Evolutionary conservation across 2,113 vertebrate species (phyloP), one percentile per base, ranked within the genome.

Genomic region (Muntiacus muntjak): DNA sequence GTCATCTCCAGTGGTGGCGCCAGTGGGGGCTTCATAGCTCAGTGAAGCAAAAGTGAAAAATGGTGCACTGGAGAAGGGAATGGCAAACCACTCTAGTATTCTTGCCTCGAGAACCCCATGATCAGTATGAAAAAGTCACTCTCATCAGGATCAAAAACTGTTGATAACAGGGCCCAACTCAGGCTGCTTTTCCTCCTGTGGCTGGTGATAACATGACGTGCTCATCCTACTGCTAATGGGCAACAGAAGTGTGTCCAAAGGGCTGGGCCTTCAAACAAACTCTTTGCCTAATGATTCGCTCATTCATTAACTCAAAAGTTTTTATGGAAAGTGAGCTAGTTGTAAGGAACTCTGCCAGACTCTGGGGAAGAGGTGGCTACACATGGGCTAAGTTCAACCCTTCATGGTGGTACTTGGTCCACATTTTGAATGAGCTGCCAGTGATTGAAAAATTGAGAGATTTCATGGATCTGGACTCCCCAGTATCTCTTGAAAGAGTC

Each of bases 161-260:
- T 5, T 36, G 55, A 25, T 26, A 13, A 28, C 17, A 64, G 52
- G 28, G 13, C 13, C 11, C 2, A 45, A 54, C 54, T 9, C 21
- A 19, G 62, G n/a, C 17, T 21, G 12, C n/a, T 54, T 36, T 86
- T 52, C 85, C 21, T 62, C 52, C 58, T n/a, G 25, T 5, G 25
- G 50, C 7, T 4, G 30, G 19, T 9, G 43, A 16, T 30, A 6
- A 21, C 0, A 2, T 13, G 19, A 7, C 2, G 4, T 13, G 9
- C 30, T 47, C 55, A 10, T 17, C 5, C 25, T 47, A 3, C 55
- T 12, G 8, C 30, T 33, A 1, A 7, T 3, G 0, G 25, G n/a
- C 74, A 13, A 36, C 19, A 2, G 36, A 54, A 78, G 55, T 17
- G 0, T 4, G 5, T 47, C 76, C 2, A 0, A 9, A 96, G 74